Evolutionary conservation across 2,113 vertebrate species (phyloP).

Genomic region (Canis aureus): DNA sequence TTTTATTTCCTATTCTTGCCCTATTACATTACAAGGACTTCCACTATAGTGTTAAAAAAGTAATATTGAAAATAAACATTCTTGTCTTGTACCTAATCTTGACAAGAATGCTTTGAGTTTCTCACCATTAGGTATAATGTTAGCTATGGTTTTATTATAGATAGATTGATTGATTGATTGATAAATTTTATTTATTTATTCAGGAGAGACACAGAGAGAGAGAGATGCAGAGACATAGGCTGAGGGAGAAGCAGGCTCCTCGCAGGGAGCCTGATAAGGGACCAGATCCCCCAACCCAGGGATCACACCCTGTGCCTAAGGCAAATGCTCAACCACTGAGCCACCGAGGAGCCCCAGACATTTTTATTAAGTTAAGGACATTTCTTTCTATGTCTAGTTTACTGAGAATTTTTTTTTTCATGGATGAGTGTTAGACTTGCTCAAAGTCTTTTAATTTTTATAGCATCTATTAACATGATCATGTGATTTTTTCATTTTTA

Average conservation of each 20-base stretch:
- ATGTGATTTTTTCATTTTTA: not conserved
- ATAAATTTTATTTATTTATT: no score
- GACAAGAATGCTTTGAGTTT: not conserved
- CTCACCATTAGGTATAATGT: not conserved
- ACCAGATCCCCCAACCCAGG: no score
- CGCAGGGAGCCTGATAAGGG: no score
- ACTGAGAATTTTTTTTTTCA: not conserved
- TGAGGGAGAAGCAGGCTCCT: no score
- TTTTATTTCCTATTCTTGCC: not conserved
- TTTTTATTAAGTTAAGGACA: not conserved
- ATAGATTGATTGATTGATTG: no score
- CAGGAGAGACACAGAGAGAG: no score
- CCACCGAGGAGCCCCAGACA: not conserved
- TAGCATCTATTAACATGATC: not conserved
- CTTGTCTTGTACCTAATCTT: not conserved
- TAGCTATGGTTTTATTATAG: not conserved
- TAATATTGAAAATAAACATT: not conserved
- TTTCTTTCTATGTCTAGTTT: not conserved
- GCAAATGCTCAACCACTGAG: no score
- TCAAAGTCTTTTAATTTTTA: not conserved
- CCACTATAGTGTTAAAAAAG: not conserved
- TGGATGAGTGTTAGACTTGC: not conserved
- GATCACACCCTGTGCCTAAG: no score
- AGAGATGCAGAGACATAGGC: no score
- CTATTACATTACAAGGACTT: not conserved